Conservation (phyloP, 2,888 invertebrate species). For the Dynastes hyllus region DNA sequence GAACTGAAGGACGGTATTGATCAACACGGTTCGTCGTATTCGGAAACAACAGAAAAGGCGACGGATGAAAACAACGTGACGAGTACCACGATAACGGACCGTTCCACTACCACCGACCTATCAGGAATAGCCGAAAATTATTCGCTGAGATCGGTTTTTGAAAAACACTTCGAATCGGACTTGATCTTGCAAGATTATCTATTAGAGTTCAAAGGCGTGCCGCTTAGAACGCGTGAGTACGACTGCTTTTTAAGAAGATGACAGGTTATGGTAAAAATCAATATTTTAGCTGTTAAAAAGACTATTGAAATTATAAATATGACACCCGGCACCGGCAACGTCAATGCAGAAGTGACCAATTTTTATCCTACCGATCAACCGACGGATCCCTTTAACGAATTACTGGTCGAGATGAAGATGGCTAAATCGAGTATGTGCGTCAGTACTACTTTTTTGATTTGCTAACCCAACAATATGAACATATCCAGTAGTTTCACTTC, state of each 20-base stretch:
- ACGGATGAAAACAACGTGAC: neutral
- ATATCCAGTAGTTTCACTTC: no score
- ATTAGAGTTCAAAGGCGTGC: constrained; percentile 58
- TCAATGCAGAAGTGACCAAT: constrained; percentile 62
- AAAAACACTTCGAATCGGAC: constrained; percentile 50
- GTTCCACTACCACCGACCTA: neutral
- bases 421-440: constrained; percentile 55
- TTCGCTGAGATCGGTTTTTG: constrained; percentile 23
- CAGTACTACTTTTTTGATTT: no score
- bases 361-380: constrained; percentile 59
- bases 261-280: neutral
- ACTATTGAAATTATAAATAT: constrained; percentile 68
- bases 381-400: constrained; percentile 51
- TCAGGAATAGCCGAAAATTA: neutral
- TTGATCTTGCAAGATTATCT: constrained; percentile 55
- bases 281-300: constrained; percentile 63
- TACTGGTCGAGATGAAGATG: constrained; percentile 56
- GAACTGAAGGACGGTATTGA: neutral
- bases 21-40: neutral
- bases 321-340: constrained; percentile 64
- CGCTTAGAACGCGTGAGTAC: constrained; percentile 61
- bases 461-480: no score
- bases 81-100: neutral
- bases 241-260: no score
- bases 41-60: neutral